phyloP scores from a whole-genome alignment of 1,140 invertebrate genomes.

The silkworm (Bombyx mori) region DNA sequence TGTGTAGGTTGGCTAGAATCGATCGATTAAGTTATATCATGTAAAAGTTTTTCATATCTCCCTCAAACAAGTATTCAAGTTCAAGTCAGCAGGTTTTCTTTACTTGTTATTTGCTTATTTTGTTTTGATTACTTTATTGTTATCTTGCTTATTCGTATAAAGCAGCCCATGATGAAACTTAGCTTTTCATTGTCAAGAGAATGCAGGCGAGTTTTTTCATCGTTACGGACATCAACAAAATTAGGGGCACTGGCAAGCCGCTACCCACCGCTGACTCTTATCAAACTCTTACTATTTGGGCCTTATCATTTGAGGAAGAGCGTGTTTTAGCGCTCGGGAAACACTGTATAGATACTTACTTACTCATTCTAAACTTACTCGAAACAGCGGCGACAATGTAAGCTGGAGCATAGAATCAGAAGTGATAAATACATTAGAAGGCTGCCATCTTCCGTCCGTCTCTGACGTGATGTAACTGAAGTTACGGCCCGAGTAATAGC shows the following conservation, averaged over 20 bases:
- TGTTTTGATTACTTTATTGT: too few species aligned
- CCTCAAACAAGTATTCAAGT: slow-evolving; percentile 16
- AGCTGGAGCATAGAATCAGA: slow-evolving; percentile 27
- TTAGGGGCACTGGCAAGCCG: neutral
- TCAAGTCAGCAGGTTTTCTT: neutral
- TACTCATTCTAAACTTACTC: slow-evolving; percentile 15
- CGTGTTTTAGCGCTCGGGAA: too few species aligned
- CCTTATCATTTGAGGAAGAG: too few species aligned
- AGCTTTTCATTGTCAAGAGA: neutral
- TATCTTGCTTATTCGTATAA: neutral
- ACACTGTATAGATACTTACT: too few species aligned
- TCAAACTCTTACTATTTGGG: too few species aligned
- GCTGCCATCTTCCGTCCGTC: slow-evolving; percentile 7
- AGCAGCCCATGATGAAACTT: neutral
- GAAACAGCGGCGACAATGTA: slow-evolving; percentile 29
- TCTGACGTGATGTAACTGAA: slow-evolving; percentile 25
- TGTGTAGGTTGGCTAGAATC: slow-evolving; percentile 12
- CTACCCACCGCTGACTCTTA: too few species aligned
- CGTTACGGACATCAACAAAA: neutral
- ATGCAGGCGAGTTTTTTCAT: neutral
- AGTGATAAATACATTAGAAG: slow-evolving; percentile 16
- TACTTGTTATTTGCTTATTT: too few species aligned
- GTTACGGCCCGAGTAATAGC: slow-evolving; percentile 17
- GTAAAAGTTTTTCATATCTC: neutral
- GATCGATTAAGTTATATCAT: too few species aligned